Conservation (phyloP, 2,888 invertebrate genomes). For the Melinaea menophilus region DNA sequence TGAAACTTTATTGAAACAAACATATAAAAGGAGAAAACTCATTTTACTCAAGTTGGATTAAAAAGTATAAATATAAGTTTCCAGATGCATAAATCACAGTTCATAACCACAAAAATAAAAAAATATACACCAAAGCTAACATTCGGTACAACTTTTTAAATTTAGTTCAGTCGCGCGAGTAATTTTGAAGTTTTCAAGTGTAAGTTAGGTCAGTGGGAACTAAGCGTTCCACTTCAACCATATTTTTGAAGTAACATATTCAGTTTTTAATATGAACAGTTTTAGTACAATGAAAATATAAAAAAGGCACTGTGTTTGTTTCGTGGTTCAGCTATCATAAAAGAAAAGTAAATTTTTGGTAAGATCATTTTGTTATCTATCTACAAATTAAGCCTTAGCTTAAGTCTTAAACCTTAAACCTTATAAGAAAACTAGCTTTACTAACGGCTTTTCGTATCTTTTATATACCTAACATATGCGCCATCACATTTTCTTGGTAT, state of each 20-base stretch:
- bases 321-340: no score
- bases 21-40: no score
- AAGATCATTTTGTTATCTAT: no score
- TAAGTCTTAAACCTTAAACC: no score
- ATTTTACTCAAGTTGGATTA: not conserved
- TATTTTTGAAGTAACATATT: conserved; percentile 3
- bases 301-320: not conserved
- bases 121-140: not conserved
- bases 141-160: conserved; percentile 24
- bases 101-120: conserved; percentile 1
- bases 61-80: not conserved
- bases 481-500: no score
- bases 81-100: not conserved
- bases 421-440: no score
- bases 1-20: no score
- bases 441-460: no score
- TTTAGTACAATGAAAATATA: not conserved
- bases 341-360: no score
- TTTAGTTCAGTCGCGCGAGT: conserved; percentile 27
- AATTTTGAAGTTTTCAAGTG: conserved; percentile 23
- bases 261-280: conserved; percentile 1
- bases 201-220: conserved; percentile 6
- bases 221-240: not conserved
- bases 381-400: no score
- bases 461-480: no score